These are phyloP conservation scores for Sarotherodon lohbergeri DNA, from an alignment of 2,113 vertebrate species.

Conservation along the genomic window DNA sequence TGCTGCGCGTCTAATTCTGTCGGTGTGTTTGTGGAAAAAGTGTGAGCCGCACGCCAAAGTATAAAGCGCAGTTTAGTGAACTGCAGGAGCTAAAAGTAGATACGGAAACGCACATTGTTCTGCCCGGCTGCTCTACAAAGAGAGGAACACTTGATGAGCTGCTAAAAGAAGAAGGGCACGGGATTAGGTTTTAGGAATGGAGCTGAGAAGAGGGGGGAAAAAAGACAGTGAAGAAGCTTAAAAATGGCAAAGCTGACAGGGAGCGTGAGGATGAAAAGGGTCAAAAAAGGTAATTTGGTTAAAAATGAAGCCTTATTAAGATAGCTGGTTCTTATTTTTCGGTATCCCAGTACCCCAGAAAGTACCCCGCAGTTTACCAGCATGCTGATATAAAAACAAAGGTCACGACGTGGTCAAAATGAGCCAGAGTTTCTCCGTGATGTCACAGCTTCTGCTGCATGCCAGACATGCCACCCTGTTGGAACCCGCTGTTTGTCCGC, in stretches of 20 bases:
- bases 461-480: slow-evolving; percentile 36
- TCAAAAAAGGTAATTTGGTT: not conserved
- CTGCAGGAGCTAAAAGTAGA: slow-evolving; percentile 53
- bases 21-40: slow-evolving; percentile 18
- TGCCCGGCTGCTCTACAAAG: slow-evolving; percentile 47
- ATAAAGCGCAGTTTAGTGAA: slow-evolving; percentile 14
- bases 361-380: not conserved
- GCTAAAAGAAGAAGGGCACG: slow-evolving; percentile 28
- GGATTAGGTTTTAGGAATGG: slow-evolving; percentile 43
- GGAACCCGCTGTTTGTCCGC: not conserved
- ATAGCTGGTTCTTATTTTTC: not conserved
- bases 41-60: not conserved
- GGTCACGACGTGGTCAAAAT: not conserved
- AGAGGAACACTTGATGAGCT: slow-evolving; percentile 39
- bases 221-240: not conserved
- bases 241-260: not conserved
- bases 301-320: not conserved
- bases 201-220: not conserved
- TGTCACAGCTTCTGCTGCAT: slow-evolving; percentile 48
- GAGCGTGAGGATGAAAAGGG: not conserved
- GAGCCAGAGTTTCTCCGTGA: slow-evolving; percentile 61
- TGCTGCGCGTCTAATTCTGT: not conserved
- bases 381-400: not conserved
- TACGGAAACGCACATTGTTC: slow-evolving; percentile 48
- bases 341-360: not conserved